These are phyloP conservation scores for Merluccius polli DNA, from an alignment of 2,797 vertebrate genomes.

Conservation along the genomic window DNA sequence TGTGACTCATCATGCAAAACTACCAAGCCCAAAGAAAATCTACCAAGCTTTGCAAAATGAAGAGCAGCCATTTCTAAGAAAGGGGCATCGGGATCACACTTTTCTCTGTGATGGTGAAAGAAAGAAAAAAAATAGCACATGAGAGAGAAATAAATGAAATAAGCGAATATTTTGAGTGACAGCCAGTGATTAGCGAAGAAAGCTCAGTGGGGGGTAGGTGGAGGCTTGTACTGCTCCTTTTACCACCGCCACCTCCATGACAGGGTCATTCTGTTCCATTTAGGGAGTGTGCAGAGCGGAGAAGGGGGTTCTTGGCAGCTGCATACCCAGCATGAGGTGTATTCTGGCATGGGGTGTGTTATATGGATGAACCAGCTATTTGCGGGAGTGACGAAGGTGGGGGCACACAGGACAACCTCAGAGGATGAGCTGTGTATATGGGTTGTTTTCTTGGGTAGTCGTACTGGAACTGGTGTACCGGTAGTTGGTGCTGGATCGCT, in stretches of 20 bases:
- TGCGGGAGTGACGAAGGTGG: no score
- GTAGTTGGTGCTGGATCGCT: background rate
- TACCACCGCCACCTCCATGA: background rate
- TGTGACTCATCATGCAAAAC: background rate
- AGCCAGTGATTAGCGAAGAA: background rate
- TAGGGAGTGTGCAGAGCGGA: background rate
- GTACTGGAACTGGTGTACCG: background rate
- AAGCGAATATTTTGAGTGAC: background rate
- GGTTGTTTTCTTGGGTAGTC: background rate
- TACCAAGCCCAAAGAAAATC: background rate
- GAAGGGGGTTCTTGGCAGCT: background rate
- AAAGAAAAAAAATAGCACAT: background rate
- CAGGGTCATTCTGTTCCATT: background rate
- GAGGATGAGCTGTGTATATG: no score
- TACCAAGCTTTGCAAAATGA: background rate
- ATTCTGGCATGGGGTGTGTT: background rate
- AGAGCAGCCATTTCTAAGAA: background rate
- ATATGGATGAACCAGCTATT: no score
- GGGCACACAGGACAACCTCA: no score
- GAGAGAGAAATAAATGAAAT: background rate
- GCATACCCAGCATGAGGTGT: background rate
- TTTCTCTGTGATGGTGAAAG: background rate
- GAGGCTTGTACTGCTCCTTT: background rate
- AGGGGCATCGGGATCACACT: background rate
- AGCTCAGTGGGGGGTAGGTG: background rate